Evolutionary conservation across 2,888 invertebrate species (phyloP), one percentile per base, ranked within the genome.

Genomic region (Xanthorhoe designata): DNA sequence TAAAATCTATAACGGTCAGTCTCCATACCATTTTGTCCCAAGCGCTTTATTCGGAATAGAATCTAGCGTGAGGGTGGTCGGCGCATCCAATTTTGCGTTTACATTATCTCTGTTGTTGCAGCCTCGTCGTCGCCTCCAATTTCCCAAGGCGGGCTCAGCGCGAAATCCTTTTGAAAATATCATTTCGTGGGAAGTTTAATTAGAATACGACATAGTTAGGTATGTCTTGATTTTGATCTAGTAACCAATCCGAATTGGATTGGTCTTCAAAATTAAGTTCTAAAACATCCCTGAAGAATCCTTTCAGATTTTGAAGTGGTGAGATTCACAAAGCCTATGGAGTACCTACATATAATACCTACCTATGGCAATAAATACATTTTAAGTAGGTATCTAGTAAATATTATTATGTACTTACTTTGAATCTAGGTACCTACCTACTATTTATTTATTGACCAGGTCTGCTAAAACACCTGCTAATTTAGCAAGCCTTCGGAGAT

Each of bases 31-130:
- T 61, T 69, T 59, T 68, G 65, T 71, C 61, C 54, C 55, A 18
- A 47, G 61, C 64, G 69, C 59, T 69, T 66, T 75, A 76, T 70
- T 79, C 76, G 71, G 74, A 77, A 78, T 76, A 78, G 75, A 77
- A 72, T 75, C 77, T 70, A 73, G 62, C 62, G 70, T 55, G 68
- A 65, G 74, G 69, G 61, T 58, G 74, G 73, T 74, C 74, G 72
- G 75, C 81, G 82, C 84, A 85, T 83, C 82, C 82, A 85, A 86
- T 86, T 86, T 83, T 78, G 81, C 79, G 78, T 82, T 74, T 73
- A 78, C 79, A 85, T 85, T 85, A 86, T 85, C 85, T 82, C 68
- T 85, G 85, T 85, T 84, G 83, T 84, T 83, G 83, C 86, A 85
- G 86, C 78, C 78, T 76, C 72, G 74, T 77, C 75, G 64, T 47